Evolutionary conservation across 2,797 vertebrate genomes (phyloP), one percentile per base, ranked within the genome.

Genomic region (Pipistrellus nathusii): DNA sequence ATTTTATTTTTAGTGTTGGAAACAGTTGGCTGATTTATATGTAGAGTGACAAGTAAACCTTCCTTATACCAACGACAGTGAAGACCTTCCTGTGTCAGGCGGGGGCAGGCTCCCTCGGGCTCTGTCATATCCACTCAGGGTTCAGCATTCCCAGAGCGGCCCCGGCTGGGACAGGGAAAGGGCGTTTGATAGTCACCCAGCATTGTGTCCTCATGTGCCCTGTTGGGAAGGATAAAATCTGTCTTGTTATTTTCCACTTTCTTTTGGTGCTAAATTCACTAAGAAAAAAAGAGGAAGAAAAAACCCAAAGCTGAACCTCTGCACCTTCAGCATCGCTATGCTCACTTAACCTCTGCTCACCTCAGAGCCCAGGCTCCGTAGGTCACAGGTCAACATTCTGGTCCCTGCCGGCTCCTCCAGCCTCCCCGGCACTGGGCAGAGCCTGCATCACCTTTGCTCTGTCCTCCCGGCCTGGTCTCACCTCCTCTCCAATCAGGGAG

Each of bases 241-340:
- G 83, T 75, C 38, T 4, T 51, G 72, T 66, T 85, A 66, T 86
- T 87, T 91, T 75, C n/a, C 84, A 87, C 69, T 62, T 44, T 44
- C 77, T 53, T 87, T 76, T 44, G 76, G 62, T 53, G 62, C 75
- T 83, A 59, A 69, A 76, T 35, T 69, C 59, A 44, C 77, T 69
- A 3, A 1, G 3, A 12, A 13, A 23, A 53, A 3, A 51, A 51
- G 46, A 41, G n/a, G 35, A 14, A 85, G 20, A 18, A 55, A 20
- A 46, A 69, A 38, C 6, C 41, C 32, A 0, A 41, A 35, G 83
- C 57, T 9, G 7, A 23, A 18, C 9, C 7, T 3, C 27, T 9
- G 13, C 7, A 46, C 57, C 21, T 59, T 12, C 51, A 11, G 20
- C 8, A 1, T 27, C 8, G 0, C 38, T 0, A 0, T 6, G 55